Evolutionary conservation across 1,140 invertebrate genomes (phyloP), one percentile per base, ranked within the genome.

Genomic region (Drosophila miranda): DNA sequence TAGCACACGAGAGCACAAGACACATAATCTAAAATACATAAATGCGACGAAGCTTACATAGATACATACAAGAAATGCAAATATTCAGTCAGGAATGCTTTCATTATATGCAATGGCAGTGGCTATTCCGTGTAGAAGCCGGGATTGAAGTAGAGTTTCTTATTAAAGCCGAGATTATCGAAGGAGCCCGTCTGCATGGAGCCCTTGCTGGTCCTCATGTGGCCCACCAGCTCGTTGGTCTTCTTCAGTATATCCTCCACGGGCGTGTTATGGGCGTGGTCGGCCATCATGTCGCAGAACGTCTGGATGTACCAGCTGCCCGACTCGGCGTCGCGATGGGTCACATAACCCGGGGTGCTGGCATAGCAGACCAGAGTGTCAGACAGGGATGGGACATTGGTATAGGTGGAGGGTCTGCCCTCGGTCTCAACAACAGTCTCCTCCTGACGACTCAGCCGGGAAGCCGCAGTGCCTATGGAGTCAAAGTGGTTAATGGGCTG

Each of bases 301-400:
- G 93, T 92, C 82, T 96, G 94, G 54, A 97, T 95, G 79, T 95
- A 96, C 95, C 95, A 96, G 54, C 95, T 95, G 14, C 96, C 96
- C 21, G 78, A 81, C 6, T 82, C 61, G 0, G 61, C 79, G 90
- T 96, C 94, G 45, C 96, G 92, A 84, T 94, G 93, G 19, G 96
- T 93, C 48, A 93, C 92, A 75, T 92, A 93, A 6, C 95, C 93
- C 13, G 93, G 93, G 2, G 94, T 74, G 6, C 94, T 96, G 21
- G 95, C 94, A 90, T 95, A 93, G 38, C 93, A 93, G 34, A 95
- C 92, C 9, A 95, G 84, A 38, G 94, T 94, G 90, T 96, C 95
- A 1, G 78, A 78, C 4, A 78, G 30, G 38, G 93, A 92, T 46
- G 92, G 89, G 13, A 86, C 73, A 49, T 58, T 64, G 9, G 45